A percentile compares a stretch with the other conserved stretches of the same genome.
These are phyloP conservation scores for Hartigia nigra DNA, from an alignment of 2,888 invertebrate genomes.

Conservation along the genomic window DNA sequence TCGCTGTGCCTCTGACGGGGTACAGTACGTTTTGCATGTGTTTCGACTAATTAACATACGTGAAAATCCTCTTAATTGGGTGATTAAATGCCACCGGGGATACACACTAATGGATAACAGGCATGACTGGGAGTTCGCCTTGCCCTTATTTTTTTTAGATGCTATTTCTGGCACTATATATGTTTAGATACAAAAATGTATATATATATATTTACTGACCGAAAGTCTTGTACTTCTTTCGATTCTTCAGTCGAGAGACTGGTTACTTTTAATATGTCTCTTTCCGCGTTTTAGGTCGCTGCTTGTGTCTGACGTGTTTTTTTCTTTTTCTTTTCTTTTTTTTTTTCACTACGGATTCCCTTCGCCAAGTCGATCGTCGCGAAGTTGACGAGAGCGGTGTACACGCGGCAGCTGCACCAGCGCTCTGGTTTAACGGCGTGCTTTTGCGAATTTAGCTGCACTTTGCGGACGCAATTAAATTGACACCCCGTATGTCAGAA, in stretches of 20 bases:
- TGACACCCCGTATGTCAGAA: slow-evolving; percentile 51
- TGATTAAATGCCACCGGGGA: slow-evolving; percentile 50
- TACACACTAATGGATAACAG: slow-evolving; percentile 43
- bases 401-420: background rate
- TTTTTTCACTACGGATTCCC: background rate
- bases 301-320: background rate
- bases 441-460: slow-evolving; percentile 22
- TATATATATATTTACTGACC: background rate
- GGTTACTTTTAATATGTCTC: background rate
- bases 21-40: slow-evolving; percentile 51
- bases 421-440: slow-evolving; percentile 35
- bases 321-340: background rate
- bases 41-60: slow-evolving; percentile 60
- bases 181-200: background rate
- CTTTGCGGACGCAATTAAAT: slow-evolving; percentile 51
- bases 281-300: background rate
- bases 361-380: background rate
- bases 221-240: background rate
- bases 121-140: slow-evolving; percentile 17
- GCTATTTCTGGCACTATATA: background rate
- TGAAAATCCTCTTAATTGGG: slow-evolving; percentile 57
- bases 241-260: background rate
- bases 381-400: background rate
- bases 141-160: slow-evolving; percentile 2
- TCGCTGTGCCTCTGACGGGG: background rate